Conservation (phyloP, 2,888 invertebrate species). For the Alentia gelatinosa region DNA sequence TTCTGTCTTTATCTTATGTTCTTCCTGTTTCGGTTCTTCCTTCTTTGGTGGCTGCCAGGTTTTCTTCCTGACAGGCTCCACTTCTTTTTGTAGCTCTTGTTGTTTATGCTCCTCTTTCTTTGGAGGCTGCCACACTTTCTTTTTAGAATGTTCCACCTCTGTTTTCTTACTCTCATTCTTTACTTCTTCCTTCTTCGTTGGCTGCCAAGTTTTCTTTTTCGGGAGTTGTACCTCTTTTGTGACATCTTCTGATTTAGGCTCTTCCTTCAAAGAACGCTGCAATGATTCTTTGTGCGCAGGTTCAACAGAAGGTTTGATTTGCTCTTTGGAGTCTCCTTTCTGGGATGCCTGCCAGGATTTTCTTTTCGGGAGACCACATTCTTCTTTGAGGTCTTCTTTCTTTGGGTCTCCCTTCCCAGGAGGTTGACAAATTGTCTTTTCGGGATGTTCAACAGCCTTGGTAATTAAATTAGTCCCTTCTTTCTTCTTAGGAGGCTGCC, state of each 20-base stretch:
- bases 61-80: not conserved
- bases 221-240: not conserved
- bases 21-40: not conserved
- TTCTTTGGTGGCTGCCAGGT: not conserved
- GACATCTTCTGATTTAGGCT: not conserved
- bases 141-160: not conserved
- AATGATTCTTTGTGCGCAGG: not conserved
- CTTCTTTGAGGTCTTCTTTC: too few relatives aligned
- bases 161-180: not conserved
- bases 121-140: constrained; percentile 10
- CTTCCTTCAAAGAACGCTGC: not conserved
- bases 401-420: too few relatives aligned
- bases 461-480: too few relatives aligned
- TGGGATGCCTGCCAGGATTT: not conserved
- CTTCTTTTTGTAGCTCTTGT: not conserved
- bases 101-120: not conserved
- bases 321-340: not conserved
- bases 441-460: too few relatives aligned
- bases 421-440: too few relatives aligned
- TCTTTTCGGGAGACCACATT: not conserved
- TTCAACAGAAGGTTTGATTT: not conserved
- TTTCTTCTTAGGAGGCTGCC: too few relatives aligned
- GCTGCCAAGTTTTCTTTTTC: not conserved
- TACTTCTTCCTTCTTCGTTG: not conserved
- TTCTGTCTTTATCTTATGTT: too few relatives aligned